Base-by-base conservation (phyloP, 2,113 vertebrate species). In the Zapus hudsonius region DNA sequence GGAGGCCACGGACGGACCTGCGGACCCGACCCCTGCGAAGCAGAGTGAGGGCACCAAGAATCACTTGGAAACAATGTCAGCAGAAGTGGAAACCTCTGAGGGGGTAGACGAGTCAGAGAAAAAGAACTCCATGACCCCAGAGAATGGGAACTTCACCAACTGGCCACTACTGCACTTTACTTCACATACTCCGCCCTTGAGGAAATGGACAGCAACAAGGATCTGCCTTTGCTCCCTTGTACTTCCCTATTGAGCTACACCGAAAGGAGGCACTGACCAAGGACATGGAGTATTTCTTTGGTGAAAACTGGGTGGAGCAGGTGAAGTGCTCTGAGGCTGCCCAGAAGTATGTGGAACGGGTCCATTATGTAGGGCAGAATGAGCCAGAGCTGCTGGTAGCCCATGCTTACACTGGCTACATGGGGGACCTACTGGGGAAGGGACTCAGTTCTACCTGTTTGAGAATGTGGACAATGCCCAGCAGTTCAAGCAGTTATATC, bases 351-450 rank as follows among this genome's bases (percentile, higher is more conserved):
- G 98, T 99, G 94, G 98, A 99, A 33, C 98, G 99, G 79, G 99
- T 99, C 97, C 99, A 97, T 84, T 97, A 99, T 0, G 97, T 99
- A 31, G 99, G 99, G 20, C 98, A 95, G 74, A 97, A 98, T 0
- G 98, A 99, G 92, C 99, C 99, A 0, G 99, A 98, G 96, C 97
- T 99, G 93, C 98, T 99, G 87, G 99, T 99, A 96, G 98, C 99
- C 83, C 99, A 99, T 0, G 98, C 99, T 69, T 99, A 99, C 89
- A 99, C 99, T 3, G 99, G 99, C 93, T 99, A 99, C 97, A 99
- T 99, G 99, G 99, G 99, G 13, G 99, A 99, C 98, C 99, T 99
- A 99, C 98, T 0, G 99, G 98, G 33, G 99, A 99, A 47, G 99
- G 99, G 23, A 97, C 99, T 89, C 98, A 98, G 4, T 99, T 99